Evolutionary conservation across 2,797 vertebrate genomes (phyloP), one percentile per base, ranked within the genome.

Genomic region (Enteromius viviparus): DNA sequence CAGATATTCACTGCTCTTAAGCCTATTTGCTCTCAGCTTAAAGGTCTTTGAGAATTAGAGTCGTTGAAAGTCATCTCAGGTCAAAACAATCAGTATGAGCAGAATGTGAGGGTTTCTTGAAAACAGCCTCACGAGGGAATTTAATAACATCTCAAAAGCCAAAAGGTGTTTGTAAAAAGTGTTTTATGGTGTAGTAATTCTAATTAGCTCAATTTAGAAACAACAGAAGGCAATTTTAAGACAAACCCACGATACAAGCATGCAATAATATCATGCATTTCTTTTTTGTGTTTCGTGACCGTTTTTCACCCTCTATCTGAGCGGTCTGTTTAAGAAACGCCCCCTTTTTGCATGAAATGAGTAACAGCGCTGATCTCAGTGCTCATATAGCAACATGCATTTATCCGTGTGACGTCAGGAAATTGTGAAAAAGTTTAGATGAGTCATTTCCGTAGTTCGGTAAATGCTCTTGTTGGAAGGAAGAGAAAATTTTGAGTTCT

Each of bases 21-120:
- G 65, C 55, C 32, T 66, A 49, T 51, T 75, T 82, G 29, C 80
- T 51, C 70, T 51, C 58, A 81, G 32, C 71, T 53, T 82, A 65
- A 75, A 82, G 14, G 29, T 64, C 80, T 74, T 21, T 37, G 7
- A 49, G 58, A 51, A 72, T 74, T 62, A 72, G 17, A 78, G 80
- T 19, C 45, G 0, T 10, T 49, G 26, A 64, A 78, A 23, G 70
- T 51, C 69, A 47, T 8, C 40, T 62, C 8, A 10, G 60, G 32
- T 49, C 14, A 65, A 42, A 69, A 58, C 29, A 47, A 3, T 26
- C 49, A 45, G 37, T 32, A 47, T 21, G 32, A 37, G 47, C 26
- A 64, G 10, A 15, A 64, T 1, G 58, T 62, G 40, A 42, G 40
- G 45, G 45, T 29, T 53, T 32, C 19, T 77, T 64, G 42, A 34